Evolutionary conservation across 2,113 vertebrate species (phyloP), one percentile per base, ranked within the genome.

Genomic region (Numida meleagris): DNA sequence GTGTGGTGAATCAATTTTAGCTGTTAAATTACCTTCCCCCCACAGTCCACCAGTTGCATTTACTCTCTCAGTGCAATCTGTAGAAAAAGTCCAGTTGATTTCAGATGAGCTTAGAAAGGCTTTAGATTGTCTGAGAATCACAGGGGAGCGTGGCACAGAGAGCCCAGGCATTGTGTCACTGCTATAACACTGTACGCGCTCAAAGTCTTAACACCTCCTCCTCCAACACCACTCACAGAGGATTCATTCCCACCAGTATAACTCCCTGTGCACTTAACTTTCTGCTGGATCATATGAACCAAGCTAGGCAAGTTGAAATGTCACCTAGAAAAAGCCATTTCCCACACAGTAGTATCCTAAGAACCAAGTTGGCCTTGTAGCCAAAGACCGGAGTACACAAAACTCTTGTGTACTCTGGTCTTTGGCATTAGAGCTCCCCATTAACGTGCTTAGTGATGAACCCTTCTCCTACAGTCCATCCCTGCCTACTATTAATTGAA

Each of bases 381-480:
- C 5, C 50, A 18, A 71, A 77, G 40, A 34, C 5, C 16, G 70
- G 33, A 57, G 18, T 66, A 62, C 29, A 20, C 5, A 70, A 14
- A 29, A 19, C 1, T 4, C 61, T 59, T 34, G 5, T 53, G 45
- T 27, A 1, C 8, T 2, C n/a, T n/a, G n/a, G n/a, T n/a, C n/a
- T n/a, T n/a, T 7, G 45, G 20, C 5, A 25, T 53, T 11, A 53
- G 27, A 43, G 48, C 14, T 23, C 31, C 38, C 14, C 4, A 40
- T 53, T 11, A 27, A 0, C 0, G 19, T 20, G 31, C 5, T 53
- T 24, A 33, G 19, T 51, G 42, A 50, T 42, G 59, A 76, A 15
- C 5, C 4, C 2, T 59, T 55, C 14, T 68, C 46, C 16, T 7
- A 8, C 18, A 80, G 20, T 27, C 42, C 71, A 42, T 18, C 42